These are phyloP conservation scores for Bubo bubo DNA, from an alignment of 2,113 vertebrate genomes.

Conservation along the genomic window DNA sequence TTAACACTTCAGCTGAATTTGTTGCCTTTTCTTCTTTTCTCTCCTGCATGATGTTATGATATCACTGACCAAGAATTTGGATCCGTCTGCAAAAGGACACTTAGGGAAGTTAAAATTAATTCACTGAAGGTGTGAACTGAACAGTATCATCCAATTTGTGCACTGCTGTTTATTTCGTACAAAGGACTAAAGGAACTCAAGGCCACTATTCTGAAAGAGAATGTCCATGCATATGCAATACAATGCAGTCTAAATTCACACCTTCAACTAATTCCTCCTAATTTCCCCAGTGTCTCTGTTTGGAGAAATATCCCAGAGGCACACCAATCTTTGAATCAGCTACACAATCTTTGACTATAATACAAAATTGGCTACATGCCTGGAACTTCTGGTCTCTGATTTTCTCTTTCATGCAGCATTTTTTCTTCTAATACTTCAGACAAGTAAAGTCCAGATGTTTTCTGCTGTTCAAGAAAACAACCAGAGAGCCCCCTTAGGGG, in stretches of 20 bases:
- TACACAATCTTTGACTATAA: not conserved
- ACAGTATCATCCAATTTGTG: not conserved
- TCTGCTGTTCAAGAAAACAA: not conserved
- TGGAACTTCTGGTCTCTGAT: slow-evolving; percentile 22
- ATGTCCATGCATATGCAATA: not conserved
- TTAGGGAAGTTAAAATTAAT: not conserved
- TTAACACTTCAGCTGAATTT: not conserved
- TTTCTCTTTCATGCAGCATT: slow-evolving; percentile 14
- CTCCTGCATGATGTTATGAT: not conserved
- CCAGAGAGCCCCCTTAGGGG: not conserved
- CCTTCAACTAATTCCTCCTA: slow-evolving; percentile 7
- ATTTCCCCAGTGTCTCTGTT: slow-evolving; percentile 21
- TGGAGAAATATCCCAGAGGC: not conserved
- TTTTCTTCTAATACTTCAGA: not conserved
- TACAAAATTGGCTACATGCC: not conserved
- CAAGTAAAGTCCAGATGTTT: slow-evolving; percentile 27
- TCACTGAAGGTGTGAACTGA: not conserved
- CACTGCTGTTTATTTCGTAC: not conserved
- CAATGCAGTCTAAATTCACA: not conserved
- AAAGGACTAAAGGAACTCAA: not conserved
- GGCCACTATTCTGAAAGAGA: not conserved
- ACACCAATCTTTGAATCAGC: not conserved
- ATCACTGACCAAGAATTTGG: not conserved
- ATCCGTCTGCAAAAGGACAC: not conserved
- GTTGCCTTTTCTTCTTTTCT: not conserved